These are phyloP conservation scores for Cavia aperea DNA, from an alignment of 2,113 vertebrate genomes.

Conservation along the genomic window DNA sequence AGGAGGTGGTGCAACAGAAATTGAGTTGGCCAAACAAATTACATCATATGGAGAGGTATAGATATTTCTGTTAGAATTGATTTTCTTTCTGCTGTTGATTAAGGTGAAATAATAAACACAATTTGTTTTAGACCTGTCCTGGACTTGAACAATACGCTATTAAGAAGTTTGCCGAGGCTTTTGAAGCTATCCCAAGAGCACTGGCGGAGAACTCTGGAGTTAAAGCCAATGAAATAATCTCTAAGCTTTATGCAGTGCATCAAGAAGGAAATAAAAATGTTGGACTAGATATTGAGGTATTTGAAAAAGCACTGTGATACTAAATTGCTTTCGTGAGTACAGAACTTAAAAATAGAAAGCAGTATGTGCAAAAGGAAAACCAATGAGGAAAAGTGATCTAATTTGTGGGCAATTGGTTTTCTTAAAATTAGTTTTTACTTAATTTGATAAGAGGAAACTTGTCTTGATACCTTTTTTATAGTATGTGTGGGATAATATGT, in stretches of 20 bases:
- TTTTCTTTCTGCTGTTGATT: not conserved
- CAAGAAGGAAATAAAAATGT: constrained; percentile 95
- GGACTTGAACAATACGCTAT: constrained; percentile 97
- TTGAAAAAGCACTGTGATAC: not conserved
- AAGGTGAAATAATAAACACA: not conserved
- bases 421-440: not conserved
- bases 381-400: not conserved
- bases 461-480: not conserved
- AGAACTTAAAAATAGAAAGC: not conserved
- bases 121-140: constrained; percentile 85
- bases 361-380: not conserved
- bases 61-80: not conserved
- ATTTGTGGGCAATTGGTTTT: not conserved
- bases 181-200: constrained; percentile 90
- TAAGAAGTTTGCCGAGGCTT: constrained; percentile 97
- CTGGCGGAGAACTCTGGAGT: constrained; percentile 95
- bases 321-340: constrained; percentile 3
- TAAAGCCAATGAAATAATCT: constrained; percentile 93
- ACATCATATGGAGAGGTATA: constrained; percentile 91
- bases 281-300: constrained; percentile 97
- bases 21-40: constrained; percentile 93
- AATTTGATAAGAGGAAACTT: not conserved
- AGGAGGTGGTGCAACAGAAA: constrained; percentile 95
- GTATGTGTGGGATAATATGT: not conserved
- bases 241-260: constrained; percentile 92